These are phyloP conservation scores for Drosophila biarmipes DNA, from an alignment of 1,140 invertebrate genomes.

Conservation along the genomic window DNA sequence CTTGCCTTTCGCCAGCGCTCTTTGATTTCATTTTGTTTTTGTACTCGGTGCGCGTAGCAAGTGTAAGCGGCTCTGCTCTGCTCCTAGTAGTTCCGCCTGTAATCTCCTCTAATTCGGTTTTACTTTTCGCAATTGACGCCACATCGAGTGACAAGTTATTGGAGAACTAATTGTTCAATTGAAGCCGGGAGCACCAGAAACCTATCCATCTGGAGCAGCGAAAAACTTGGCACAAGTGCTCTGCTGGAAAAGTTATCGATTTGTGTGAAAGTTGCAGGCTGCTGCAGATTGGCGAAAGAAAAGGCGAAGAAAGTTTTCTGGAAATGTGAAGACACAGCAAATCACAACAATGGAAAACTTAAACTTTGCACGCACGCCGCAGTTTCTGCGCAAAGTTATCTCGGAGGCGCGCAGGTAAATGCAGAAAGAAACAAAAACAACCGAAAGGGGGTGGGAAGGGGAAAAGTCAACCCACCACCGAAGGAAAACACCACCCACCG, in stretches of 20 bases:
- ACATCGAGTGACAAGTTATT: neutral
- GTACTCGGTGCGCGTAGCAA: slow-evolving; percentile 63
- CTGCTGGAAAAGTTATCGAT: slow-evolving; percentile 61
- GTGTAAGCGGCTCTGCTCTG: slow-evolving; percentile 32
- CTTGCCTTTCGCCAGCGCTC: slow-evolving; percentile 36
- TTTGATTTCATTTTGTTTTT: slow-evolving; percentile 68
- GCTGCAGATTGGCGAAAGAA: slow-evolving; percentile 32
- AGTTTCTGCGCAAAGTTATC: slow-evolving; percentile 84
- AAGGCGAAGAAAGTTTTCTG: slow-evolving; percentile 71
- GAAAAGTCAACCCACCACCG: slow-evolving; percentile 49
- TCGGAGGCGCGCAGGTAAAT: slow-evolving; percentile 81
- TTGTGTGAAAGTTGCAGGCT: slow-evolving; percentile 68
- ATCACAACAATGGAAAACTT: slow-evolving; percentile 79
- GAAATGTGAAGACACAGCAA: slow-evolving; percentile 35
- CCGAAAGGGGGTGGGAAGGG: neutral
- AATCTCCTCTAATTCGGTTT: slow-evolving; percentile 29
- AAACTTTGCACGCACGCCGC: slow-evolving; percentile 83
- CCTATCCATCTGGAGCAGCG: neutral
- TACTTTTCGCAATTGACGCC: slow-evolving; percentile 18
- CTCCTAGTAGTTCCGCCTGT: slow-evolving; percentile 21
- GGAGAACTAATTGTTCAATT: neutral
- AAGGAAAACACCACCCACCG: slow-evolving; percentile 29
- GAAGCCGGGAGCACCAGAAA: neutral
- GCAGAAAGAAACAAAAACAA: slow-evolving; percentile 42
- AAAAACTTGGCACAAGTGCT: slow-evolving; percentile 13